phyloP scores from a whole-genome alignment of 2,113 vertebrate species.

The Paramormyrops kingsleyae region DNA sequence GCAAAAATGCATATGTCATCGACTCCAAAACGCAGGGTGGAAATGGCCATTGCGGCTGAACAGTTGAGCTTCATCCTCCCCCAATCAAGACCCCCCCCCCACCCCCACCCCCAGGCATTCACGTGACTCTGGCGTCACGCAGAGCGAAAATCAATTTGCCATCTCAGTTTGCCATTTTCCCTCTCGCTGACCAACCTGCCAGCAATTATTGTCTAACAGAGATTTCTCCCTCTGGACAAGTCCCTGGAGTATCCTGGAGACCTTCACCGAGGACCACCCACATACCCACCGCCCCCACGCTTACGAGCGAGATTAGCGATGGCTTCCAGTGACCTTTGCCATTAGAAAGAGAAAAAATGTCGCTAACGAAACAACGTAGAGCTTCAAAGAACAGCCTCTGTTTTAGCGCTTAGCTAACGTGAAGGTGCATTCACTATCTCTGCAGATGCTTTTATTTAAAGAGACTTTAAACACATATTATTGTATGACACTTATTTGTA shows the following conservation, averaged over 20 bases:
- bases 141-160: conserved; percentile 62
- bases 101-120: conserved; percentile 12
- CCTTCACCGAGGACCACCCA: conserved; percentile 36
- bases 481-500: background rate
- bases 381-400: conserved; percentile 11
- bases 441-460: background rate
- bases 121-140: conserved; percentile 39
- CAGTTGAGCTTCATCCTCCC: conserved; percentile 22
- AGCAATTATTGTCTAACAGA: conserved; percentile 52
- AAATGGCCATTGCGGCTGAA: conserved; percentile 20
- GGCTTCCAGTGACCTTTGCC: conserved; percentile 43
- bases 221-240: conserved; percentile 36
- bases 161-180: conserved; percentile 55
- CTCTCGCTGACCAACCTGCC: conserved; percentile 40
- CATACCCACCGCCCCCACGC: conserved; percentile 21
- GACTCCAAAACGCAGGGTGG: background rate
- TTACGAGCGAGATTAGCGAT: conserved; percentile 49
- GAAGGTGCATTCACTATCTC: conserved; percentile 9
- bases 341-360: conserved; percentile 28
- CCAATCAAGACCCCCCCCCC: conserved; percentile 28
- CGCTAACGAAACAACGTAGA: conserved; percentile 20
- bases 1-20: background rate
- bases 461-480: background rate
- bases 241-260: conserved; percentile 43
- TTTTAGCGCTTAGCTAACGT: conserved; percentile 10